Evolutionary conservation across 2,113 vertebrate genomes (phyloP).

Genomic region (Spheniscus mendiculus): DNA sequence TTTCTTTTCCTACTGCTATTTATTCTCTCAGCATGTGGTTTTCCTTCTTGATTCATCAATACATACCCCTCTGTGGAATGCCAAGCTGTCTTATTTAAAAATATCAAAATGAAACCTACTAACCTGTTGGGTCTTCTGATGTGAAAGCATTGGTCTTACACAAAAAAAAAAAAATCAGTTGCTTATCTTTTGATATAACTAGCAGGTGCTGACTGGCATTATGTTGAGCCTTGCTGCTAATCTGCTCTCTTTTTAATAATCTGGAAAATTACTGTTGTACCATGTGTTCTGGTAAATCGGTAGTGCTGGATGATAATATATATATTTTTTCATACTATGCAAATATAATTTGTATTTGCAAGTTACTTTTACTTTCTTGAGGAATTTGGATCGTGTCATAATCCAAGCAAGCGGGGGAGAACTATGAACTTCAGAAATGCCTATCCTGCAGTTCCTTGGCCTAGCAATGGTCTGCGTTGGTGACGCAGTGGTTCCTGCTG

Average conservation of each 20-base stretch:
- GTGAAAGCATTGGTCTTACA: not conserved
- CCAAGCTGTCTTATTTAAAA: not conserved
- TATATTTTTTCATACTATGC: not conserved
- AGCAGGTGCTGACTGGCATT: not conserved
- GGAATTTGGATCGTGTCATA: not conserved
- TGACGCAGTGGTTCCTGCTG: not conserved
- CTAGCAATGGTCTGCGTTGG: not conserved
- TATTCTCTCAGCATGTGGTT: not conserved
- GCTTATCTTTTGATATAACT: not conserved
- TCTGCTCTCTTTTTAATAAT: not conserved
- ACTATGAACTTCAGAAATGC: not conserved
- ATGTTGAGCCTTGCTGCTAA: not conserved
- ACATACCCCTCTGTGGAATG: not conserved
- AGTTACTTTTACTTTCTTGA: not conserved
- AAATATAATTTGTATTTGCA: not conserved
- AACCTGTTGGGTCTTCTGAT: not conserved
- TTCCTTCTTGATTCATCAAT: not conserved
- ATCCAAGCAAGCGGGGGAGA: not conserved
- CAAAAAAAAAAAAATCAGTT: not conserved
- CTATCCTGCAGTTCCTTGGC: not conserved
- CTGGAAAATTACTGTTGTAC: not conserved
- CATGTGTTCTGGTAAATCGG: not conserved
- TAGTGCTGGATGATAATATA: not conserved
- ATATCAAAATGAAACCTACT: not conserved
- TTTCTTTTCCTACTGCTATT: not conserved